phyloP scores from a whole-genome alignment of 1,140 invertebrate species.

The Cyphomyrmex costatus region DNA sequence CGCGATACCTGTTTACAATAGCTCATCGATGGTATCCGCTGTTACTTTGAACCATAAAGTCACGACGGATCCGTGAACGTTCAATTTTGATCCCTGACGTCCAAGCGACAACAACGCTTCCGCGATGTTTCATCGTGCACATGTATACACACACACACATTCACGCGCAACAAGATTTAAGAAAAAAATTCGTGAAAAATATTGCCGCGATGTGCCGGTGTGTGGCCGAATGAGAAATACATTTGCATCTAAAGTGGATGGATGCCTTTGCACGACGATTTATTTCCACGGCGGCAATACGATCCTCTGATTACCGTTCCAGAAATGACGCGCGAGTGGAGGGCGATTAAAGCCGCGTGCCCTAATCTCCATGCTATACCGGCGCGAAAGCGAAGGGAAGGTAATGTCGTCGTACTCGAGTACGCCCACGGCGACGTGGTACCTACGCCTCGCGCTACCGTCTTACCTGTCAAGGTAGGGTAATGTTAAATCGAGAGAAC shows the following conservation, averaged over 20 bases:
- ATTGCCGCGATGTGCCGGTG: conserved; percentile 32
- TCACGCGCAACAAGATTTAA: not conserved
- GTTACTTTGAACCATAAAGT: conserved; percentile 14
- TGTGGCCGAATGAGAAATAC: conserved; percentile 60
- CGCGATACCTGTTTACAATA: conserved; percentile 19
- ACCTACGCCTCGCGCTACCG: conserved; percentile 83
- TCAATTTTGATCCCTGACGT: not conserved
- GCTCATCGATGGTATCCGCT: conserved; percentile 33
- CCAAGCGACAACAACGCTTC: not conserved
- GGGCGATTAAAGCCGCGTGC: conserved; percentile 59
- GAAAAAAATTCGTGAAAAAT: conserved; percentile 43
- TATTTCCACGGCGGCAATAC: conserved; percentile 56
- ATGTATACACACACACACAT: no score
- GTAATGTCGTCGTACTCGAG: conserved; percentile 55
- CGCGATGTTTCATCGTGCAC: conserved; percentile 13
- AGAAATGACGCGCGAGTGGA: conserved; percentile 58
- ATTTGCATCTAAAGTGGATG: conserved; percentile 65
- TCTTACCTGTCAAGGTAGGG: conserved; percentile 80
- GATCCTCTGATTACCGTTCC: conserved; percentile 59
- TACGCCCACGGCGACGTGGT: conserved; percentile 81
- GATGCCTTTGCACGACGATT: conserved; percentile 55
- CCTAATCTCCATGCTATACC: conserved; percentile 50
- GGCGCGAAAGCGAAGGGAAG: conserved; percentile 36
- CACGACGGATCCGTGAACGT: not conserved
- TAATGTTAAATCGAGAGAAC: conserved; percentile 68